Evolutionary conservation across 2,113 vertebrate species (phyloP).

Genomic region (Antigone vipio): DNA sequence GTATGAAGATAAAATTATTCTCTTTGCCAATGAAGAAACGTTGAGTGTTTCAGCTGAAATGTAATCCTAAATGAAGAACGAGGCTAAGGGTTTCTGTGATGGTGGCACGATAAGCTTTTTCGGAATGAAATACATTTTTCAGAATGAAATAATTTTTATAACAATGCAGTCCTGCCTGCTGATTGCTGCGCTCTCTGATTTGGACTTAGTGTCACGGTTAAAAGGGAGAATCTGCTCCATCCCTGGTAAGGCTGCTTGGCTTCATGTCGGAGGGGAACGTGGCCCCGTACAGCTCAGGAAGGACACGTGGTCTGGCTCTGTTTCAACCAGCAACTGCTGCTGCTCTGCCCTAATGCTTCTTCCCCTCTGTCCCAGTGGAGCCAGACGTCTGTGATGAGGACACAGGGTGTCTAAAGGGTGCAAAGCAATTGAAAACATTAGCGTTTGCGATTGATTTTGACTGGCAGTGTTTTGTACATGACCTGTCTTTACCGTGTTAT

Average conservation of each 20-base stretch:
- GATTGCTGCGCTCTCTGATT: fast-evolving
- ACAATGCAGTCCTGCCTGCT: neutral
- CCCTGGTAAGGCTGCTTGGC: neutral
- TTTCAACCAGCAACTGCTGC: neutral
- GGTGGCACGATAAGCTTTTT: neutral
- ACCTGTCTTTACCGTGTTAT: neutral
- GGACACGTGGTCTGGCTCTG: neutral
- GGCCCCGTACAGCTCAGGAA: neutral
- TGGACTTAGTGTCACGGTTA: neutral
- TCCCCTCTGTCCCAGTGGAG: neutral
- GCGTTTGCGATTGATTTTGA: neutral
- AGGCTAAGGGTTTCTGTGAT: neutral
- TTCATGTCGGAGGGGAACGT: neutral
- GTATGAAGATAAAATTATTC: neutral
- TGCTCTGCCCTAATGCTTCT: neutral
- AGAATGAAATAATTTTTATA: neutral
- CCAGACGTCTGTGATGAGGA: neutral
- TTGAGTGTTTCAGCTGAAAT: neutral
- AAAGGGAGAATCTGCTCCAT: neutral
- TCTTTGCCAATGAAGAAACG: neutral
- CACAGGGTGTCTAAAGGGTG: neutral
- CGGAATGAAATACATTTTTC: neutral
- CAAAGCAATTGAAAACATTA: neutral
- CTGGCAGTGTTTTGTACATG: neutral
- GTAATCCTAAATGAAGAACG: neutral